These are phyloP conservation scores for Chaenodraco wilsoni DNA, from an alignment of 2,797 vertebrate species.

Conservation along the genomic window DNA sequence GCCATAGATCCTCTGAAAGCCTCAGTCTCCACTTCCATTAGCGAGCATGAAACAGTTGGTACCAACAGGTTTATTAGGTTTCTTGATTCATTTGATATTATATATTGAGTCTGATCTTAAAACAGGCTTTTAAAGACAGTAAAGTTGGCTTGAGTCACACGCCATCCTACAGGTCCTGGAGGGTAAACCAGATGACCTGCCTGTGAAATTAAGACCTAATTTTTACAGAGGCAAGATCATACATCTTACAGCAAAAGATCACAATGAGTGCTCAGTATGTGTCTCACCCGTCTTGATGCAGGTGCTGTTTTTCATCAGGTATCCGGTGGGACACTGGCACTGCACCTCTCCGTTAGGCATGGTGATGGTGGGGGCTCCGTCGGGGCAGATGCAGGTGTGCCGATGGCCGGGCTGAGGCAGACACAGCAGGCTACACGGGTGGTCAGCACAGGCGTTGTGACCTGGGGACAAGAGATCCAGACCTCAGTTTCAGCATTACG, in stretches of 20 bases:
- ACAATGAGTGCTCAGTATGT: neutral
- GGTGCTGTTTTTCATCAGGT: constrained; percentile 85
- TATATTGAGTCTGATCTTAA: too few species aligned
- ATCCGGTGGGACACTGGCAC: constrained; percentile 91
- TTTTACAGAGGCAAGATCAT: neutral
- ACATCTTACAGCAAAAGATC: neutral
- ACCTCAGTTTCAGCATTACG: neutral
- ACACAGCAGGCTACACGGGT: constrained; percentile 93
- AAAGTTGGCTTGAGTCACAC: too few species aligned
- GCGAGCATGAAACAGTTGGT: too few species aligned
- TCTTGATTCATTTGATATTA: too few species aligned
- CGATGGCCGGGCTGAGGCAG: constrained; percentile 89
- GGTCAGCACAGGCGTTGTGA: constrained; percentile 88
- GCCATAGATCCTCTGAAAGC: too few species aligned
- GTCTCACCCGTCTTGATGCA: constrained; percentile 90
- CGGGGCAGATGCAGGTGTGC: constrained; percentile 91
- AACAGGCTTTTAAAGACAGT: too few species aligned
- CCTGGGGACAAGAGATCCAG: constrained; percentile 75
- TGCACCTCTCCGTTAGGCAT: constrained; percentile 86
- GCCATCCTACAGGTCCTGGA: too few species aligned
- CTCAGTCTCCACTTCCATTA: too few species aligned
- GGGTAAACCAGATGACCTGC: too few species aligned
- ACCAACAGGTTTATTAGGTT: too few species aligned
- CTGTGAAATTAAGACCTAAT: neutral
- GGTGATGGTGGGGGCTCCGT: constrained; percentile 82